Evolutionary conservation across 2,888 invertebrate genomes (phyloP).

Genomic region (Hemaris fuciformis): DNA sequence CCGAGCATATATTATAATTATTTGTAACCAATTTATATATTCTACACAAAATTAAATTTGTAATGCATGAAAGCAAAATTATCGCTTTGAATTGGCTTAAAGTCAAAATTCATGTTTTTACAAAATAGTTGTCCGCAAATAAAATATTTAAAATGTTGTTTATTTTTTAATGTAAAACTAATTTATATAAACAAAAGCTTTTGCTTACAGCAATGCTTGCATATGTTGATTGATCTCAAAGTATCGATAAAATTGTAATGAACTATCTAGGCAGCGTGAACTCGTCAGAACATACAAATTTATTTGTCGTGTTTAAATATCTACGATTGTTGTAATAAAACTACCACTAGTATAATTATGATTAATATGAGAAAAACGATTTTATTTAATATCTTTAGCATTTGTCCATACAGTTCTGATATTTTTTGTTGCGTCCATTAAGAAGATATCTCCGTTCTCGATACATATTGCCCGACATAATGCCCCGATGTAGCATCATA

Average conservation of each 20-base stretch:
- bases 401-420: background rate
- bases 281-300: background rate
- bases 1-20: background rate
- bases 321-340: too few species aligned
- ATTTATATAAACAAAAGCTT: background rate
- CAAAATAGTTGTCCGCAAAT: background rate
- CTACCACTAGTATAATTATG: too few species aligned
- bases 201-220: background rate
- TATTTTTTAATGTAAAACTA: background rate
- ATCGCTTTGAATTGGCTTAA: constrained; percentile 47
- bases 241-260: background rate
- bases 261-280: background rate
- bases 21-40: constrained; percentile 10
- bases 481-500: background rate
- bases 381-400: background rate
- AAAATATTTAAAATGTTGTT: background rate
- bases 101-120: background rate
- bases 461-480: background rate
- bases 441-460: too few species aligned
- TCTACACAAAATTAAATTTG: background rate
- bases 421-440: background rate
- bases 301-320: background rate
- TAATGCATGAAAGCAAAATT: constrained; percentile 42
- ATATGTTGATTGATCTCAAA: background rate
- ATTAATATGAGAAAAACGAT: too few species aligned